phyloP scores from a whole-genome alignment of 2,113 vertebrate genomes.

The Azemiops feae region DNA sequence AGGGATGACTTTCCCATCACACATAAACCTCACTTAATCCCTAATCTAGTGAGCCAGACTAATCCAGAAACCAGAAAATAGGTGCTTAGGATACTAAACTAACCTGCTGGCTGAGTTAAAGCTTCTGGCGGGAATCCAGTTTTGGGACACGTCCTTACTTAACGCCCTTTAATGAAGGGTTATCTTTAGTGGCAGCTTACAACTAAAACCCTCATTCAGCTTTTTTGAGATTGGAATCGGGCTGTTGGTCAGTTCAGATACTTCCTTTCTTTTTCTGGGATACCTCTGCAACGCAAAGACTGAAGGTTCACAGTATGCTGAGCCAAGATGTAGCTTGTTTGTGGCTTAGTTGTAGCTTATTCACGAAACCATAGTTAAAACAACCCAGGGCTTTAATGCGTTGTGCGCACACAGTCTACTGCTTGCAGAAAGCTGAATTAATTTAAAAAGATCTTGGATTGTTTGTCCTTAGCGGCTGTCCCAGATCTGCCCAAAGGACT shows the following conservation, averaged over 20 bases:
- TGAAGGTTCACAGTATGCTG: background rate
- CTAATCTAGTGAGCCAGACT: background rate
- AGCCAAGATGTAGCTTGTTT: background rate
- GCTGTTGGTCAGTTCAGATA: background rate
- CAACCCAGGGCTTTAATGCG: background rate
- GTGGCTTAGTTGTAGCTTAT: background rate
- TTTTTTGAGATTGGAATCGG: slow-evolving; percentile 10
- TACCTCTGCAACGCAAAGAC: background rate
- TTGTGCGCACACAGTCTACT: background rate
- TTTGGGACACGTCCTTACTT: slow-evolving; percentile 58
- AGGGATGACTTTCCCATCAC: background rate
- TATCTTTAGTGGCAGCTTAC: slow-evolving; percentile 29
- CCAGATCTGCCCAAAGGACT: background rate
- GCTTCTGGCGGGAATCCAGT: slow-evolving; percentile 64
- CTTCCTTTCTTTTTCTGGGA: background rate
- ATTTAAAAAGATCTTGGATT: background rate
- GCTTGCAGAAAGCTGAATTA: background rate
- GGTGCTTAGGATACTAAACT: background rate
- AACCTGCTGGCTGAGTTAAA: slow-evolving; percentile 50
- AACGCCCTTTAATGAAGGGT: slow-evolving; percentile 65
- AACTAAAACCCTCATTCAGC: background rate
- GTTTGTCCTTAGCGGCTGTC: background rate
- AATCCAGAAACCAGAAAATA: background rate
- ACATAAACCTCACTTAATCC: background rate
- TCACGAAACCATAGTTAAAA: background rate